Evolutionary conservation across 2,797 vertebrate genomes (phyloP).

Genomic region (Menidia menidia): DNA sequence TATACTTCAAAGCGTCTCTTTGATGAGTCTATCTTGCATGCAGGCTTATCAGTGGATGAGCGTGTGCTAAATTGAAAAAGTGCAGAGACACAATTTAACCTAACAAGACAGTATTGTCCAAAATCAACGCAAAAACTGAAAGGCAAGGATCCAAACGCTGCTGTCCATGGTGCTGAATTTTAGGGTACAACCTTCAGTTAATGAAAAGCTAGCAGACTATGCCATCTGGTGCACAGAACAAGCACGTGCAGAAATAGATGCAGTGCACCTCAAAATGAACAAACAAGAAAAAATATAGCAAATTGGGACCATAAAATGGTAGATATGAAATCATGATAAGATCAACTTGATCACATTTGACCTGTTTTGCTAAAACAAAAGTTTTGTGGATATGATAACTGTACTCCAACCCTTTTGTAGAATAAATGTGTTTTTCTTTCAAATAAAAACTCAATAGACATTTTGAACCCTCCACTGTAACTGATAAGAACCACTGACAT

Average conservation of each 20-base stretch:
- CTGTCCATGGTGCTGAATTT: conserved; percentile 67
- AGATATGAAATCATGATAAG: neutral
- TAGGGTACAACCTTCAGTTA: neutral
- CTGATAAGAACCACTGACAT: neutral
- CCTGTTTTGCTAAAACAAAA: neutral
- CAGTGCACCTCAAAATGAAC: neutral
- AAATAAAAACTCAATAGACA: neutral
- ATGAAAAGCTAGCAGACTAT: neutral
- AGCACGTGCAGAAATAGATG: conserved; percentile 23
- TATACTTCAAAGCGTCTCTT: neutral
- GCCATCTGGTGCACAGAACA: conserved; percentile 66
- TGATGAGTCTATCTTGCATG: neutral
- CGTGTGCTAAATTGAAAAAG: neutral
- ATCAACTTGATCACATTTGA: neutral
- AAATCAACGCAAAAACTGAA: neutral
- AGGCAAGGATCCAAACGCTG: conserved; percentile 7
- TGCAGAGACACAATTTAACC: neutral
- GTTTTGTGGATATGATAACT: neutral
- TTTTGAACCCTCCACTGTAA: neutral
- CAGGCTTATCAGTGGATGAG: neutral
- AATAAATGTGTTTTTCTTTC: neutral
- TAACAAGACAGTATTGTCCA: neutral
- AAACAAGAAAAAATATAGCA: neutral
- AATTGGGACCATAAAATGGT: neutral
- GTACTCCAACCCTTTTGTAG: neutral